Percentiles rank a stretch among this genome's conserved stretches.
These are phyloP conservation scores for Chaetops frenatus DNA, from an alignment of 2,113 vertebrate genomes.

Conservation along the genomic window DNA sequence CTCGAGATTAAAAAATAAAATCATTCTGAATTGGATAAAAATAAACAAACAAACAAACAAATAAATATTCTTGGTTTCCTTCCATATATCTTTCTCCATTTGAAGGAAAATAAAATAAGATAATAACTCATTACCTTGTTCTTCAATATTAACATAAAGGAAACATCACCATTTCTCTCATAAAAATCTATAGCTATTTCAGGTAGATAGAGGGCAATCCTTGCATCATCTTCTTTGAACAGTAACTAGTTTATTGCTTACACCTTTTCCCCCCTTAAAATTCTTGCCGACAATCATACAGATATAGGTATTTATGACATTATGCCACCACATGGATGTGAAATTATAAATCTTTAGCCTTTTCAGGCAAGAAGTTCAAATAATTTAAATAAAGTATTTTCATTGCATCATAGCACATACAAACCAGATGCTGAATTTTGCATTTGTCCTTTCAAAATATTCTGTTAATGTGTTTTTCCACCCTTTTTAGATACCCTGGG, in stretches of 20 bases:
- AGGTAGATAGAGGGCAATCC: background rate
- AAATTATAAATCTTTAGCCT: background rate
- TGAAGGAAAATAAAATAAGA: background rate
- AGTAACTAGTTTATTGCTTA: background rate
- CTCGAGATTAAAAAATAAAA: background rate
- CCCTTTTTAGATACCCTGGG: background rate
- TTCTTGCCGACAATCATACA: background rate
- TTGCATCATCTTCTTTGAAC: background rate
- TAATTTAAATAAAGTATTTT: no score
- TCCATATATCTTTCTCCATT: background rate
- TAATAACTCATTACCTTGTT: background rate
- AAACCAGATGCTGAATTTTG: background rate
- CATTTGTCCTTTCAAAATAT: background rate
- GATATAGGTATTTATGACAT: background rate
- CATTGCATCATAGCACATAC: background rate
- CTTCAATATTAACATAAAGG: background rate
- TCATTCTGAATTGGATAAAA: background rate
- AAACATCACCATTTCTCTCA: fast-evolving
- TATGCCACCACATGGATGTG: no score
- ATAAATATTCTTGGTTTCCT: no score
- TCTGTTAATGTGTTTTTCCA: background rate
- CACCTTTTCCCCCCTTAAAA: background rate
- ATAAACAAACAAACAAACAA: background rate
- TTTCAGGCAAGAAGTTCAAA: background rate
- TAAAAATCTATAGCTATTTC: background rate